Evolutionary conservation across 92 coral and sea anemone species (phyloP).

Genomic region (Pocillopora meandrina): DNA sequence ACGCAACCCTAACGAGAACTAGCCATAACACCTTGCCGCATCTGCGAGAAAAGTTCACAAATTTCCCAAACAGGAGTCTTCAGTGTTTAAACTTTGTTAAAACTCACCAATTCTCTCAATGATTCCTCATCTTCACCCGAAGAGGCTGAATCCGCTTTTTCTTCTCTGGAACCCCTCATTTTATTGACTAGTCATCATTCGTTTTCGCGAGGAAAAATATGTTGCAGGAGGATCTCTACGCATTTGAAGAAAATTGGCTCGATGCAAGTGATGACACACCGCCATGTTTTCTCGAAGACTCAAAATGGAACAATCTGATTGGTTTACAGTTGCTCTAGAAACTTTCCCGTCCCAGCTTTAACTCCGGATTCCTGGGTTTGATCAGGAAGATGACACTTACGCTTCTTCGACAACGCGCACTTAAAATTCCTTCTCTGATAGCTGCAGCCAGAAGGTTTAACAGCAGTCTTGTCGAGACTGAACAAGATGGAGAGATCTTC

Average conservation of each 20-base stretch:
- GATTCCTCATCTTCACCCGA: slow-evolving; percentile 75
- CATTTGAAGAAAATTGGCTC: slow-evolving; percentile 17
- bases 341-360: slow-evolving; percentile 44
- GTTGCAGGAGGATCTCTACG: neutral
- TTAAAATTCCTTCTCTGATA: slow-evolving; percentile 55
- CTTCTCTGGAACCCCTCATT: slow-evolving; percentile 61
- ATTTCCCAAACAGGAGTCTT: neutral
- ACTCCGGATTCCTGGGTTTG: neutral
- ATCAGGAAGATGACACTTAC: neutral
- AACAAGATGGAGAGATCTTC: slow-evolving; percentile 69
- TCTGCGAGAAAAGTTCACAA: neutral
- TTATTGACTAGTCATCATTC: slow-evolving; percentile 25
- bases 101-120: slow-evolving; percentile 74
- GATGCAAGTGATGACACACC: neutral
- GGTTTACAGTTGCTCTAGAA: slow-evolving; percentile 76
- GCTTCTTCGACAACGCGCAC: neutral
- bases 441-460: slow-evolving; percentile 58
- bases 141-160: slow-evolving; percentile 38
- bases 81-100: neutral
- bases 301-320: slow-evolving; percentile 69
- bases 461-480: slow-evolving; percentile 71
- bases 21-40: neutral
- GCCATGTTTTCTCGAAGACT: slow-evolving; percentile 60
- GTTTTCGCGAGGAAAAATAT: neutral
- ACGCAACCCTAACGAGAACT: neutral